Base-by-base conservation (phyloP, 1,140 invertebrate species). In the Gryllus bimaculatus region DNA sequence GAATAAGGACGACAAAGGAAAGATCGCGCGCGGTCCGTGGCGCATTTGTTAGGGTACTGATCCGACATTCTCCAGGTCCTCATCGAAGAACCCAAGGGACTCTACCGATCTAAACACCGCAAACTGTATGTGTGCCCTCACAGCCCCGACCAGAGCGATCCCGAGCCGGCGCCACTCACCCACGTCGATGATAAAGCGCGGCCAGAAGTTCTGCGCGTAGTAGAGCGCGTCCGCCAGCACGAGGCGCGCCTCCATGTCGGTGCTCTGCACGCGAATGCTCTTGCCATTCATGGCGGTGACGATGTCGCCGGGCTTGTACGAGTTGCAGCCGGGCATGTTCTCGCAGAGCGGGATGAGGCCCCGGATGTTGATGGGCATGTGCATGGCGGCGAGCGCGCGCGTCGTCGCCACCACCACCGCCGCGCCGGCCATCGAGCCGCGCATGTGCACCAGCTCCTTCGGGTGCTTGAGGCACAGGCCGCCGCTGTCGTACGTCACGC, bases 401-500 rank as follows among this genome's bases (percentile, higher is more conserved):
- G 95, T 88, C 0, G 93, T 86, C 0, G 90, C 91, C 8, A 93
- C 85, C 8, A 95, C 93, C 83, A 90, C 91, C 4, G 96, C 95
- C 18, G 94, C 95, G 0, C 96, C 96, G 8, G 92, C 92, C 96
- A 98, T 98, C 84, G 97, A 95, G 0, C 90, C 94, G 82, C 94
- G 89, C 94, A 97, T 97, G 81, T 91, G 89, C 77, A 92, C 91
- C 93, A 98, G 94, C 15, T 90, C 88, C 0, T 88, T 82, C 39
- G 91, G 84, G 4, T 92, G 89, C 85, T 96, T 97, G 8, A 98
- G 85, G 81, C 94, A 95, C 79, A 97, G 92, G 78, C 95, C 95
- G 80, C 96, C 96, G 79, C 93, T 91, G 83, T 98, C 95, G 86
- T 97, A 97, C 0, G 95, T 97, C 7, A 97, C 91, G 20, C 96